Percentiles rank a stretch among this genome's conserved stretches.
Evolutionary conservation across 1,140 invertebrate species (phyloP).

Genomic region (Physella acuta): DNA sequence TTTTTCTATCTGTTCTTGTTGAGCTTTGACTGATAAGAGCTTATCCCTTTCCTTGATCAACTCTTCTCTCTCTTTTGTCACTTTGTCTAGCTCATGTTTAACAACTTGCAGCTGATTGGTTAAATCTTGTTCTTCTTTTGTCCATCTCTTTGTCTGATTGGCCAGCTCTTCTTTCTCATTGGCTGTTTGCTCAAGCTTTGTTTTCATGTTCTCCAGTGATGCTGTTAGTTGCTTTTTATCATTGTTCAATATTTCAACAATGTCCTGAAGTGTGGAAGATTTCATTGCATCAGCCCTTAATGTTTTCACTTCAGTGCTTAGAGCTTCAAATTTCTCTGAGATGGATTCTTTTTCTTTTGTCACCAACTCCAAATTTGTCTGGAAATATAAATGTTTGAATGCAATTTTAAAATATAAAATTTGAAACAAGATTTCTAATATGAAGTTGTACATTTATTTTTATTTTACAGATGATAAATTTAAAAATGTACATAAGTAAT

Average conservation of each 20-base stretch:
- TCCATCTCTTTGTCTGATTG: constrained; percentile 41
- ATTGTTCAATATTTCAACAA: constrained; percentile 41
- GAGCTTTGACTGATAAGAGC: constrained; percentile 16
- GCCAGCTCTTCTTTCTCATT: constrained; percentile 43
- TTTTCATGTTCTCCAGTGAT: constrained; percentile 42
- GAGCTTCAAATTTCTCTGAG: constrained; percentile 26
- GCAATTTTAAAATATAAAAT: constrained; percentile 15
- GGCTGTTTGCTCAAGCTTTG: constrained; percentile 38
- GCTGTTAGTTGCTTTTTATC: constrained; percentile 45
- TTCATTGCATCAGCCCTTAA: constrained; percentile 33
- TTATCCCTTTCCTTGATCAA: constrained; percentile 27
- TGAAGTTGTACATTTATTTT: too few species aligned
- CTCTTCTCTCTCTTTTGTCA: constrained; percentile 35
- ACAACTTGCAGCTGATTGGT: constrained; percentile 40
- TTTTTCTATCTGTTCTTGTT: constrained; percentile 18
- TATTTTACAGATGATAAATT: constrained; percentile 1
- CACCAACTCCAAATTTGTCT: constrained; percentile 34
- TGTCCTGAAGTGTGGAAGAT: constrained; percentile 37
- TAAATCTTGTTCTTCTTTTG: constrained; percentile 41
- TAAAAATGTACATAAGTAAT: too few species aligned
- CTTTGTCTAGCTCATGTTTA: constrained; percentile 37
- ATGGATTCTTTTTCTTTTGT: constrained; percentile 32
- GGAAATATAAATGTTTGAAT: too few species aligned
- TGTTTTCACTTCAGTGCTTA: constrained; percentile 38
- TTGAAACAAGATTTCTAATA: background rate